Conservation (phyloP, 2,888 invertebrate species). For the Malachius bipustulatus region DNA sequence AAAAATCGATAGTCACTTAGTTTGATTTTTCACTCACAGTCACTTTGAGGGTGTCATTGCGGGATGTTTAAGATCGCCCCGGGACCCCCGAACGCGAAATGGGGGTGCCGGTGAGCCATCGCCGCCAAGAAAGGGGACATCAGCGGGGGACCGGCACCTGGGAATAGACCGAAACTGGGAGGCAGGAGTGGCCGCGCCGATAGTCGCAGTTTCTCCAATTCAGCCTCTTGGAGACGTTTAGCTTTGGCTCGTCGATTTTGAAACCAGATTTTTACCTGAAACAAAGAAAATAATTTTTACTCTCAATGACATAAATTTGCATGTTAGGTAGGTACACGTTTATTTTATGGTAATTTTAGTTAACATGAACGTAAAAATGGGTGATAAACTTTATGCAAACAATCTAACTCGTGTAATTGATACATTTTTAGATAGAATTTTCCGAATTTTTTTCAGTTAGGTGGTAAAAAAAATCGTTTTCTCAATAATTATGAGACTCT, state of each 20-base stretch:
- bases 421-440: too few species aligned
- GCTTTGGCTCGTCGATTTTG: constrained; percentile 83
- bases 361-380: too few species aligned
- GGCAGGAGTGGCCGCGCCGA: constrained; percentile 71
- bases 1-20: constrained; percentile 8
- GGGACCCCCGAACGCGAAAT: constrained; percentile 45
- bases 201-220: constrained; percentile 78
- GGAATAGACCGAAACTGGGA: constrained; percentile 58
- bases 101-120: constrained; percentile 47
- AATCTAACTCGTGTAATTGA: too few species aligned
- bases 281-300: neutral
- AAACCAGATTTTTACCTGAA: constrained; percentile 64
- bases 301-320: too few species aligned
- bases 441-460: too few species aligned
- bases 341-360: too few species aligned
- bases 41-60: constrained; percentile 40
- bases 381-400: too few species aligned
- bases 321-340: too few species aligned
- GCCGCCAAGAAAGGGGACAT: constrained; percentile 54
- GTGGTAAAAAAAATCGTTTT: too few species aligned
- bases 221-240: constrained; percentile 92
- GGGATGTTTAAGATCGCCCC: constrained; percentile 48
- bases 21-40: constrained; percentile 12
- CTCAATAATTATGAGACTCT: too few species aligned
- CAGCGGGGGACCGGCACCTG: constrained; percentile 47